Base-by-base conservation (phyloP, 2,797 vertebrate species). In the Myotis planiceps region DNA sequence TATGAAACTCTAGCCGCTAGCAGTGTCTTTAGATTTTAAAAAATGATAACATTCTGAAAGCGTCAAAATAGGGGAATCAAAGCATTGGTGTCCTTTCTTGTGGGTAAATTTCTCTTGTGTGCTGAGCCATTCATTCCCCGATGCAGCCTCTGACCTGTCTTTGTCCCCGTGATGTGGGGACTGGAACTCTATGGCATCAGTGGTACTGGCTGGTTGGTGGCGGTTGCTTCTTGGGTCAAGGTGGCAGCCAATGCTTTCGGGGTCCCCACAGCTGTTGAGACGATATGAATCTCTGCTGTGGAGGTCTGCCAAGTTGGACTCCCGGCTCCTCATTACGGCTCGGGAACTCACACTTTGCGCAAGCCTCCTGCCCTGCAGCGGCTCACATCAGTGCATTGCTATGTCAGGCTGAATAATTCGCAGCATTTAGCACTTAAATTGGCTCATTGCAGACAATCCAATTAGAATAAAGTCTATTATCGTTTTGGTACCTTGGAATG, bases 351-450 rank as follows among this genome's bases (percentile, higher is more conserved):
- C 90, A 95, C 97, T 98, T 98, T 97, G 93, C 97, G 72, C 96
- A 94, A 97, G 96, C 98, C 98, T 98, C 93, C 97, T 98, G 98
- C 98, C 98, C 98, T 98, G 97, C 98, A 98, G 98, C 98, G 97
- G 98, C 98, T 99, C 98, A 98, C 98, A 99, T 99, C 99, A 99
- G 99, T 99, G 99, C 98, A 98, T 98, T 99, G 98, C 99, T 98
- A 98, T 99, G 98, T 99, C 98, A 98, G 98, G 98, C 99, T 99
- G 99, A 99, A 99, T 99, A 99, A 99, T 99, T 99, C 95, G 98
- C 98, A 98, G 99, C 98, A 98, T 99, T 99, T 99, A 99, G 98
- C 99, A 99, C 99, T 99, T 99, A 99, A 99, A 99, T 99, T 98
- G 98, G 98, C 98, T 98, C 98, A 98, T 98, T 98, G 99, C 98